Evolutionary conservation across 2,888 invertebrate genomes (phyloP), one percentile per base, ranked within the genome.

Genomic region (Camponotus fellah): DNA sequence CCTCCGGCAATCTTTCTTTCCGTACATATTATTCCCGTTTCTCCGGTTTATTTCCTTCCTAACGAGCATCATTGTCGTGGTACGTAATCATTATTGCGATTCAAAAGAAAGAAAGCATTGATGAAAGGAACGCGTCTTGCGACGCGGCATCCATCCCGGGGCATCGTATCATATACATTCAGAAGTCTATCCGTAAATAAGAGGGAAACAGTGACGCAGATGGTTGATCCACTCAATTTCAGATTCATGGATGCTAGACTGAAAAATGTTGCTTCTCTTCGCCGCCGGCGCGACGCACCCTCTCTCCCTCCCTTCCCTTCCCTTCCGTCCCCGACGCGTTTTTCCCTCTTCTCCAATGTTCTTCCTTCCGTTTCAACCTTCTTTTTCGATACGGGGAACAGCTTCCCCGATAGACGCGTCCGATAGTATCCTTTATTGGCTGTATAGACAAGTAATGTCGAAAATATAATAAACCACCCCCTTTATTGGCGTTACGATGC

Each of bases 141-240:
- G 5, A 9, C 53, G 56, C 34, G 14, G n/a, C 26, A 37, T 76
- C 21, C 26, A 34, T 80, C 49, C 40, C 49, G 21, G 21, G 56
- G 32, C 43, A 9, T 76, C 46, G 77, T 60, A 69, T 68, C 34
- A 34, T 68, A 60, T 76, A 82, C 72, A 87, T 79, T 83, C 75
- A 82, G 60, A 58, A 77, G 87, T 86, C 87, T 85, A 83, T 80
- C 60, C 74, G 83, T 60, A 79, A 69, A 85, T 75, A 88, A 84
- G 90, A 82, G 87, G 65, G 80, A 77, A 82, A 84, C 85, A 88
- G 87, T 85, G 88, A 86, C 90, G 88, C 91, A 89, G 91, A 89
- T 91, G 91, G 91, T 86, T 92, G 91, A 92, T 91, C 90, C 90
- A 89, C 89, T 92, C 91, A 91, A 92, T 92, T 92, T 92, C 87